These are phyloP conservation scores for Xestia xanthographa DNA, from an alignment of 2,888 invertebrate species.

Conservation along the genomic window DNA sequence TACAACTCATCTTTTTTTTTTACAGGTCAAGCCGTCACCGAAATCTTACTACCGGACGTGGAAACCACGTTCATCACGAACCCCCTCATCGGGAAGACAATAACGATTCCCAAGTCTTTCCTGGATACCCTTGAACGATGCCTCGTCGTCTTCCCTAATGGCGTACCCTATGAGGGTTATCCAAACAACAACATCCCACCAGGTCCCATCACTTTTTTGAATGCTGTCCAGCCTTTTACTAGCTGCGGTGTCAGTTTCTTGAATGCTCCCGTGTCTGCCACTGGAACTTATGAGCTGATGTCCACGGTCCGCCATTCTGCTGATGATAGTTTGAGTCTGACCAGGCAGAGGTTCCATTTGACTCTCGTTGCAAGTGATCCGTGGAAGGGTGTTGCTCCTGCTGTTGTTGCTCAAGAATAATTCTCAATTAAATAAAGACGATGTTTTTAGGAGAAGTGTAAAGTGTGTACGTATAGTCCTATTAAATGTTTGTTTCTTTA, in stretches of 20 bases:
- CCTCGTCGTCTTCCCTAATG: slow-evolving; percentile 50
- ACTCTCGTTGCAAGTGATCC: slow-evolving; percentile 24
- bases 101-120: slow-evolving; percentile 50
- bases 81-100: slow-evolving; percentile 30
- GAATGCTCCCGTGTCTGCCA: slow-evolving; percentile 27
- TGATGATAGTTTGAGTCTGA: slow-evolving; percentile 37
- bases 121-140: slow-evolving; percentile 45
- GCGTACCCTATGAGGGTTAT: slow-evolving; percentile 42
- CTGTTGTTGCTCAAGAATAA: slow-evolving; percentile 1
- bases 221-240: slow-evolving; percentile 44
- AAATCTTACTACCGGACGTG: slow-evolving; percentile 44
- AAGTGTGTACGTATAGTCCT: too few species aligned
- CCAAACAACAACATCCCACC: slow-evolving; percentile 46
- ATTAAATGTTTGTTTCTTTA: background rate
- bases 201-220: slow-evolving; percentile 39
- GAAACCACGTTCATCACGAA: slow-evolving; percentile 40
- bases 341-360: slow-evolving; percentile 51
- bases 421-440: background rate
- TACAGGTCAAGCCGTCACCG: slow-evolving; percentile 44
- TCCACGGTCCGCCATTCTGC: slow-evolving; percentile 44
- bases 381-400: background rate
- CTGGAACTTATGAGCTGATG: slow-evolving; percentile 55
- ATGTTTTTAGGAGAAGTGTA: background rate
- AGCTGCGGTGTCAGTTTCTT: slow-evolving; percentile 49
- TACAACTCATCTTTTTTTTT: background rate